Percentiles rank a stretch among this genome's conserved stretches.
These are phyloP conservation scores for Plectus sambesii DNA, from an alignment of 1,140 invertebrate genomes.

Conservation along the genomic window DNA sequence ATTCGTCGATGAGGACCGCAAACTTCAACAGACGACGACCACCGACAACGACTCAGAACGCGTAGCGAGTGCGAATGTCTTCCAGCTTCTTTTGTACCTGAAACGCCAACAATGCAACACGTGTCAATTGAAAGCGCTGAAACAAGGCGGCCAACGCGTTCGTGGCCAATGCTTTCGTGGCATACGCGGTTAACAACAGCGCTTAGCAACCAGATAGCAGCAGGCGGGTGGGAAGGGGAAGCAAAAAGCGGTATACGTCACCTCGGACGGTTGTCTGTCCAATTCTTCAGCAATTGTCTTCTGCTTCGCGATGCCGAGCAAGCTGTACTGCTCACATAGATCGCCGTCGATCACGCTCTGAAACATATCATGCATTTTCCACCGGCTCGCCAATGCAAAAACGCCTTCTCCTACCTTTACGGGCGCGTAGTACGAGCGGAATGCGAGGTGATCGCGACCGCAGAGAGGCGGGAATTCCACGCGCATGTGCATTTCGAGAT, in stretches of 20 bases:
- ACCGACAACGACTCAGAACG: conserved; percentile 65
- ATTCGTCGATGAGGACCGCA: too few relatives aligned
- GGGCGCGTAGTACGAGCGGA: conserved; percentile 91
- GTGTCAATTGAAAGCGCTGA: neutral
- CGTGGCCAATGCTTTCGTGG: neutral
- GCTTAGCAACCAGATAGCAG: too few relatives aligned
- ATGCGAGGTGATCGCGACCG: conserved; percentile 91
- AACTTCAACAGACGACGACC: too few relatives aligned
- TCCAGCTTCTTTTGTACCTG: conserved; percentile 74
- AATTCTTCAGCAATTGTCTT: conserved; percentile 85
- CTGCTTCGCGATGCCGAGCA: conserved; percentile 81
- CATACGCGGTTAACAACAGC: conserved; percentile 5
- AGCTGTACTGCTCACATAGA: conserved; percentile 96
- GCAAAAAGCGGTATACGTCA: conserved; percentile 48
- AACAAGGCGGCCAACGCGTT: too few relatives aligned
- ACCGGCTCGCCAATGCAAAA: neutral
- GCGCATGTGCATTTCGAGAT: conserved; percentile 99
- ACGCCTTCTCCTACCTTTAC: conserved; percentile 61
- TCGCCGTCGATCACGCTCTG: conserved; percentile 96
- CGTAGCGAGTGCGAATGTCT: conserved; percentile 82
- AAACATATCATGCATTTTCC: conserved; percentile 42
- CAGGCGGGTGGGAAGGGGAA: neutral
- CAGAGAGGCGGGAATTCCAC: conserved; percentile 89
- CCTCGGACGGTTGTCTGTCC: conserved; percentile 83
- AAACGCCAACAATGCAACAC: too few relatives aligned